Evolutionary conservation across 2,888 invertebrate genomes (phyloP).

Genomic region (Pinctada fucata): DNA sequence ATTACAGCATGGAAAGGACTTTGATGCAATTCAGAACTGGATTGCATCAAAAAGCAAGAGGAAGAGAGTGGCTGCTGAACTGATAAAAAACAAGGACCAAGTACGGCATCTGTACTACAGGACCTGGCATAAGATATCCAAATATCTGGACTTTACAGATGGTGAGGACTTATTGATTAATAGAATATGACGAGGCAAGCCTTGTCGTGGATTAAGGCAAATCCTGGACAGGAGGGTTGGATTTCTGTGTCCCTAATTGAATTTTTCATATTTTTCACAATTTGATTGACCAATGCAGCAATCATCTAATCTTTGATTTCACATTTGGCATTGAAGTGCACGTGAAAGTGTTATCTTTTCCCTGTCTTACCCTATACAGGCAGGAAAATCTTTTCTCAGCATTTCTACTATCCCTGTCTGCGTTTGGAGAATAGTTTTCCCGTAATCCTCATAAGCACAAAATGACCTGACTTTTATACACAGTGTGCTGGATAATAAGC

Average conservation of each 20-base stretch:
- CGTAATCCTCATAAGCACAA: no score
- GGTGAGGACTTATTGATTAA: slow-evolving; percentile 7
- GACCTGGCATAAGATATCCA: slow-evolving; percentile 95
- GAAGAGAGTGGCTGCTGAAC: slow-evolving; percentile 80
- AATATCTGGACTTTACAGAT: slow-evolving; percentile 80
- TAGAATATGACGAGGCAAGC: not conserved
- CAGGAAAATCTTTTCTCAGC: no score
- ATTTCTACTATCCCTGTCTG: no score
- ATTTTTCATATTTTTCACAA: not conserved
- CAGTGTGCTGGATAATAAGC: no score
- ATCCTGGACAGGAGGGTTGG: no score
- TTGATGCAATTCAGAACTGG: slow-evolving; percentile 91
- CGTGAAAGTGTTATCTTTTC: no score
- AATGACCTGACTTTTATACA: no score
- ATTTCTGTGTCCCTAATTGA: not conserved
- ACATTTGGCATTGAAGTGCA: no score
- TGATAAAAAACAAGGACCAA: slow-evolving; percentile 93
- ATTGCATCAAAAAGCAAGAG: slow-evolving; percentile 91
- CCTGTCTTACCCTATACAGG: no score
- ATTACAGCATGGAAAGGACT: slow-evolving; percentile 90
- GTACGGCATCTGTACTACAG: slow-evolving; percentile 96
- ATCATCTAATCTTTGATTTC: no score
- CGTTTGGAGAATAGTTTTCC: no score
- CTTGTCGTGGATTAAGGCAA: not conserved
- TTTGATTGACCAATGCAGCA: no score